Conservation (phyloP, 2,797 vertebrate species). For the Champsocephalus esox region DNA sequence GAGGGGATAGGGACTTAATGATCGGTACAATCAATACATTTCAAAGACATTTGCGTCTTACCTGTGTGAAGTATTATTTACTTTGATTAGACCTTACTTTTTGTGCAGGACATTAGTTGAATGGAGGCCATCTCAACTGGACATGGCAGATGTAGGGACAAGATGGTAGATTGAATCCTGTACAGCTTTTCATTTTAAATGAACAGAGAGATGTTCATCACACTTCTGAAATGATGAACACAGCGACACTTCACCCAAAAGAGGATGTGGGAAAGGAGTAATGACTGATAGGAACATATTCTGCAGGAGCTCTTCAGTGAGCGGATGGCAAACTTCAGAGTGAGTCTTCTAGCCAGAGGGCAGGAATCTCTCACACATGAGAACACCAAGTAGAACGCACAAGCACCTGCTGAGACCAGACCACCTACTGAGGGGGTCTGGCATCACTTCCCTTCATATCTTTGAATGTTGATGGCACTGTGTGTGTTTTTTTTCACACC, state of each 20-base stretch:
- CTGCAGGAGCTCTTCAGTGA: conserved; percentile 27
- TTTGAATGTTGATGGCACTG: conserved; percentile 2
- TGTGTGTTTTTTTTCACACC: conserved; percentile 2
- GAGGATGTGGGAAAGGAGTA: conserved; percentile 6
- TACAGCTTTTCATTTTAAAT: conserved; percentile 11
- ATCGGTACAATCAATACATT: conserved; percentile 11
- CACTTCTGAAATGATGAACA: conserved; percentile 30
- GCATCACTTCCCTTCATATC: conserved; percentile 4
- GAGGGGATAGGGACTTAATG: not conserved
- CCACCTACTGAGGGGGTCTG: conserved; percentile 37
- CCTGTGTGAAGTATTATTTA: not conserved
- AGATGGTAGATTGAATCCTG: not conserved
- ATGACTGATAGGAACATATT: conserved; percentile 34
- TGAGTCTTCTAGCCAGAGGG: conserved; percentile 29
- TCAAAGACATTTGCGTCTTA: conserved; percentile 15
- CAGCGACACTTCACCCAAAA: conserved; percentile 1
- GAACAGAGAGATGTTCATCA: conserved; percentile 5
- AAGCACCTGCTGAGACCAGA: conserved; percentile 30
- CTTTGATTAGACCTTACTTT: not conserved
- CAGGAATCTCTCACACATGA: conserved; percentile 45
- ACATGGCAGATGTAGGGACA: not conserved
- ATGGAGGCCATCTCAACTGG: not conserved
- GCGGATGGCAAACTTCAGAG: conserved; percentile 43
- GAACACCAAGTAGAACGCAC: conserved; percentile 44
- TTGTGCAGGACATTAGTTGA: not conserved